phyloP scores from a whole-genome alignment of 2,888 invertebrate species.

The Drosophila aldrichi region DNA sequence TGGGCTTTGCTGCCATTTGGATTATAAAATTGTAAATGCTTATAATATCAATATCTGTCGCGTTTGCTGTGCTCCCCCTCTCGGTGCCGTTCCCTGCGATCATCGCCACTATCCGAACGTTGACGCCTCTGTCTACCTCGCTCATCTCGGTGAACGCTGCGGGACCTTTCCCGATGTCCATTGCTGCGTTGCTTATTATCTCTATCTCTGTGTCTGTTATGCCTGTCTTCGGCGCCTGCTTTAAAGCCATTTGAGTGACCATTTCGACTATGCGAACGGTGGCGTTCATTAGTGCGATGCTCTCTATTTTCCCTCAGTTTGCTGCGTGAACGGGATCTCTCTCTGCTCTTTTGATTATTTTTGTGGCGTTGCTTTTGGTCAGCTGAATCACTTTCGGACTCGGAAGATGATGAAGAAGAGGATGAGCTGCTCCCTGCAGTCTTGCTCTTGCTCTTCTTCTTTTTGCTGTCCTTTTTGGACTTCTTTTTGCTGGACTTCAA shows the following conservation, averaged over 20 bases:
- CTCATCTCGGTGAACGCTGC: slow-evolving; percentile 41
- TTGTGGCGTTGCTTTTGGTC: slow-evolving; percentile 22
- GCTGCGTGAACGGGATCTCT: slow-evolving; percentile 34
- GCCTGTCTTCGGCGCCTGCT: slow-evolving; percentile 8
- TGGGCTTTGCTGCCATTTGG: slow-evolving; percentile 6
- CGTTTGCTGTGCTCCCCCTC: slow-evolving; percentile 40
- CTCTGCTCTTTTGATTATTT: slow-evolving; percentile 14
- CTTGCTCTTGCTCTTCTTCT: slow-evolving; percentile 60
- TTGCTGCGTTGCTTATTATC: slow-evolving; percentile 30
- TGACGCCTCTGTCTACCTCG: slow-evolving; percentile 44
- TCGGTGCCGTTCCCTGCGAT: slow-evolving; percentile 23
- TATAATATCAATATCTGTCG: slow-evolving; percentile 44
- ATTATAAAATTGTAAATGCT: slow-evolving; percentile 44
- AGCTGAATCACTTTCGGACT: slow-evolving; percentile 44
- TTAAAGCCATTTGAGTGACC: slow-evolving; percentile 7
- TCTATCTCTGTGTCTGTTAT: slow-evolving; percentile 27
- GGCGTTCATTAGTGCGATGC: slow-evolving; percentile 3
- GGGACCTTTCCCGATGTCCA: slow-evolving; percentile 38
- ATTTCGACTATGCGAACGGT: slow-evolving; percentile 10
- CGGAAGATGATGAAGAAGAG: slow-evolving; percentile 47
- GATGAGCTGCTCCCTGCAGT: slow-evolving; percentile 50
- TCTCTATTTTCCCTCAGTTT: slow-evolving; percentile 17
- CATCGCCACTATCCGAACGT: slow-evolving; percentile 53
- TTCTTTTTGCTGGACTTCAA: slow-evolving; percentile 57
- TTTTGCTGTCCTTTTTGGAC: slow-evolving; percentile 52